Conservation (phyloP, 2,888 invertebrate genomes). For the Melanotus villosus region DNA sequence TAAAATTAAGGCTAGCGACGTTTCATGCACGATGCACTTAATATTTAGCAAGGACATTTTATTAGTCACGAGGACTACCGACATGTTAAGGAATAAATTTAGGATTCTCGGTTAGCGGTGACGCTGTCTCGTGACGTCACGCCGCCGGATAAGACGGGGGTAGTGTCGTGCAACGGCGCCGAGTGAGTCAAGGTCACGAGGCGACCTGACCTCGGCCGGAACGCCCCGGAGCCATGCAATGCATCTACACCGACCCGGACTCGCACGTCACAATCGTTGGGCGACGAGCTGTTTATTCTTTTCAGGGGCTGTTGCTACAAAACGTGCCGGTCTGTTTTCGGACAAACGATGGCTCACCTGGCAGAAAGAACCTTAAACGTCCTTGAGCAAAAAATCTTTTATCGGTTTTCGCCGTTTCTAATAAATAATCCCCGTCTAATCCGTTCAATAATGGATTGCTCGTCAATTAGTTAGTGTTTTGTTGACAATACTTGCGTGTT, state of each 20-base stretch:
- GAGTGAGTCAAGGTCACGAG: conserved; percentile 55
- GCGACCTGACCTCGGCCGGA: conserved; percentile 55
- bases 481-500: background rate
- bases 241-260: conserved; percentile 38
- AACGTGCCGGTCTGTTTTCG: background rate
- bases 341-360: background rate
- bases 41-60: background rate
- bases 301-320: conserved; percentile 14
- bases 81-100: conserved; percentile 19
- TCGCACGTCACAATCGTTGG: conserved; percentile 37
- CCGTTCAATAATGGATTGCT: too few relatives aligned
- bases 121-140: conserved; percentile 49
- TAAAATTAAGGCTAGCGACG: too few relatives aligned
- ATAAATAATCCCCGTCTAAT: background rate
- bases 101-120: conserved; percentile 23
- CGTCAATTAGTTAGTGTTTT: background rate
- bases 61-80: conserved; percentile 7
- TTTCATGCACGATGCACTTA: too few relatives aligned
- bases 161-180: conserved; percentile 47
- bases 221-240: conserved; percentile 40
- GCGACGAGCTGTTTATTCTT: conserved; percentile 6
- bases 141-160: conserved; percentile 45
- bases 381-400: background rate
- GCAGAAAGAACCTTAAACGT: background rate
- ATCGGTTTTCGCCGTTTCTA: too few relatives aligned